phyloP scores from a whole-genome alignment of 2,888 invertebrate species.

The Melikaiella ostensackeni region DNA sequence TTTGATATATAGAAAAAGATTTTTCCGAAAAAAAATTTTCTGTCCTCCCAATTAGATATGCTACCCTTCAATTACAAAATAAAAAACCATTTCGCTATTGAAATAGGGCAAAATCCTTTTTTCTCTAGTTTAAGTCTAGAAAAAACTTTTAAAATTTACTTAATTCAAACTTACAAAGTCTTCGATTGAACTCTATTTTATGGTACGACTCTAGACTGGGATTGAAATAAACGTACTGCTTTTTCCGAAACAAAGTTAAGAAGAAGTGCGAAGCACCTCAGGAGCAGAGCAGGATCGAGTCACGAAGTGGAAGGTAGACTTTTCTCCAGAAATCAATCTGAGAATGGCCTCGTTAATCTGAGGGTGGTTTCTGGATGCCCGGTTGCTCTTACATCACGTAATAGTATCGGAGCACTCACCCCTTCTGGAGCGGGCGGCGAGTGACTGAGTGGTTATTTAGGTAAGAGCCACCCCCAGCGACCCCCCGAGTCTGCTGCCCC shows the following conservation, averaged over 20 bases:
- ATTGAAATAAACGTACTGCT: constrained; percentile 16
- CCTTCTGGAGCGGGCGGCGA: constrained; percentile 69
- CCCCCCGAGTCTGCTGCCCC: constrained; percentile 55
- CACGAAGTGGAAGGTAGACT: constrained; percentile 66
- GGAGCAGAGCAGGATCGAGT: constrained; percentile 52
- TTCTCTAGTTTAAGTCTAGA: no score
- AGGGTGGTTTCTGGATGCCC: constrained; percentile 66
- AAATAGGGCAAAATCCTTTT: no score
- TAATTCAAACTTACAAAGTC: background rate
- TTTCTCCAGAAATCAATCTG: constrained; percentile 75
- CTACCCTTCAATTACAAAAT: no score
- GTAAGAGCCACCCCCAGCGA: constrained; percentile 71
- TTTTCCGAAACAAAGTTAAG: constrained; percentile 17
- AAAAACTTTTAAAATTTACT: background rate
- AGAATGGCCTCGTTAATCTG: constrained; percentile 77
- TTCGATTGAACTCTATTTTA: background rate
- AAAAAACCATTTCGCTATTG: no score
- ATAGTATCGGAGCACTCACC: constrained; percentile 69
- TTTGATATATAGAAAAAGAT: no score
- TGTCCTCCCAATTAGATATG: no score
- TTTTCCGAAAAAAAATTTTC: no score
- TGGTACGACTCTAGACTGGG: background rate
- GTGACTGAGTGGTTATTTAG: constrained; percentile 78
- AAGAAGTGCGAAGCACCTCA: constrained; percentile 29
- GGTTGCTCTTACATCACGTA: constrained; percentile 73